phyloP scores from a whole-genome alignment of 1,140 invertebrate species.

The Diorhabda elongata region DNA sequence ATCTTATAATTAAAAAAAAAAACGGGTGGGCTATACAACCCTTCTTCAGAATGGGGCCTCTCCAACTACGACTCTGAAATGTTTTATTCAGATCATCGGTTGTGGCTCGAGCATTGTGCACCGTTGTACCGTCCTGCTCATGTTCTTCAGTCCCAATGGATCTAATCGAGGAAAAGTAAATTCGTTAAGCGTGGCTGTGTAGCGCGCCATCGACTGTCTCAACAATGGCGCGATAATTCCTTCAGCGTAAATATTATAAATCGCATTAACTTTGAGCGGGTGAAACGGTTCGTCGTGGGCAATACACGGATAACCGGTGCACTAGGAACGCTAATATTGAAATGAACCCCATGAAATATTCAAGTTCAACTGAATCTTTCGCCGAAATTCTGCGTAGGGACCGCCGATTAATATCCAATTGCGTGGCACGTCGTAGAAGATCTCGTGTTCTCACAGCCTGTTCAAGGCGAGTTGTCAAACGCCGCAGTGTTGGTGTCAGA shows the following conservation, averaged over 20 bases:
- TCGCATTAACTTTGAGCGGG: background rate
- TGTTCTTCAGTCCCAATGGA: background rate
- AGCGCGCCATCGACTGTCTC: background rate
- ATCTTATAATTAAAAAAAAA: too few species aligned
- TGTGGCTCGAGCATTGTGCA: background rate
- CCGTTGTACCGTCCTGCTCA: background rate
- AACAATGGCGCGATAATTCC: background rate
- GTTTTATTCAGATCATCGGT: background rate
- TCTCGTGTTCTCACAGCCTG: background rate
- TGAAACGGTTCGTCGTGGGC: background rate
- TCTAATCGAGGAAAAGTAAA: background rate
- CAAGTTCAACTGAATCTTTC: background rate
- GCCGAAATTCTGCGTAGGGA: background rate
- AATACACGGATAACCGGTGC: background rate
- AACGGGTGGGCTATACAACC: too few species aligned
- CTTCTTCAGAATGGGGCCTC: too few species aligned
- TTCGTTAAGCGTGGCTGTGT: background rate
- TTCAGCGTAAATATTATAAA: background rate
- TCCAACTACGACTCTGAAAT: background rate
- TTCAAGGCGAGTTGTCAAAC: background rate
- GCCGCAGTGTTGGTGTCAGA: background rate
- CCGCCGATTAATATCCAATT: background rate
- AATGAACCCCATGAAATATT: background rate
- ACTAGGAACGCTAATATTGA: background rate
- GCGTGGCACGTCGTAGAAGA: background rate